These are phyloP conservation scores for Clivina fossor DNA, from an alignment of 2,888 invertebrate species.

Conservation along the genomic window DNA sequence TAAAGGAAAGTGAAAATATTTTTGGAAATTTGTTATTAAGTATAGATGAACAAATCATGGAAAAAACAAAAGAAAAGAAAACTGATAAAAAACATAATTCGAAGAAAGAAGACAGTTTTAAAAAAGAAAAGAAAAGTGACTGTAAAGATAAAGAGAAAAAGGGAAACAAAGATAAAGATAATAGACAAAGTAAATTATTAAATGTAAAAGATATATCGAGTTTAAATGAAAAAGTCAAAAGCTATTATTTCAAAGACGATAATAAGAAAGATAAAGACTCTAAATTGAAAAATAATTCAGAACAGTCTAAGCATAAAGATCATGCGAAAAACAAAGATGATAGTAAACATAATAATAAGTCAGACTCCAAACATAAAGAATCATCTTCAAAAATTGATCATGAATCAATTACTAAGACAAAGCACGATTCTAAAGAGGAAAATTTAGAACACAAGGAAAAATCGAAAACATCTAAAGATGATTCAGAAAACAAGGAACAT, in stretches of 20 bases:
- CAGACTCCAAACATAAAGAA: constrained; percentile 1
- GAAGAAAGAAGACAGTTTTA: constrained; percentile 1
- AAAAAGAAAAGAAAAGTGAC: too few species aligned
- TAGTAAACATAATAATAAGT: background rate
- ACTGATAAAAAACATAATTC: constrained; percentile 14
- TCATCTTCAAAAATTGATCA: too few species aligned
- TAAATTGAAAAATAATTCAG: constrained; percentile 5
- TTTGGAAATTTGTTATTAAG: constrained; percentile 44
- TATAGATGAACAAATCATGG: constrained; percentile 43
- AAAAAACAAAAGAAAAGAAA: constrained; percentile 32
- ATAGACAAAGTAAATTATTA: too few species aligned
- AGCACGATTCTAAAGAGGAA: too few species aligned
- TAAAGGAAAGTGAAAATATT: constrained; percentile 36
- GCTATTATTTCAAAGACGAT: background rate
- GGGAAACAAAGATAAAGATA: too few species aligned
- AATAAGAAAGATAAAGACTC: constrained; percentile 12
- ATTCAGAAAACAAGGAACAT: too few species aligned
- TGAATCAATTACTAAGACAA: too few species aligned
- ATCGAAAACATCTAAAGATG: too few species aligned
- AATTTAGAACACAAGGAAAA: too few species aligned
- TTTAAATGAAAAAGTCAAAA: constrained; percentile 8
- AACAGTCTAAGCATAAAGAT: background rate
- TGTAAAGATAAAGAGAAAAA: too few species aligned
- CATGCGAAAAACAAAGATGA: background rate
- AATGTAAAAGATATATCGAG: constrained; percentile 4